Conservation (phyloP, 35 echinoderm and acorn worm species). For the Stichopus chloronotus region DNA sequence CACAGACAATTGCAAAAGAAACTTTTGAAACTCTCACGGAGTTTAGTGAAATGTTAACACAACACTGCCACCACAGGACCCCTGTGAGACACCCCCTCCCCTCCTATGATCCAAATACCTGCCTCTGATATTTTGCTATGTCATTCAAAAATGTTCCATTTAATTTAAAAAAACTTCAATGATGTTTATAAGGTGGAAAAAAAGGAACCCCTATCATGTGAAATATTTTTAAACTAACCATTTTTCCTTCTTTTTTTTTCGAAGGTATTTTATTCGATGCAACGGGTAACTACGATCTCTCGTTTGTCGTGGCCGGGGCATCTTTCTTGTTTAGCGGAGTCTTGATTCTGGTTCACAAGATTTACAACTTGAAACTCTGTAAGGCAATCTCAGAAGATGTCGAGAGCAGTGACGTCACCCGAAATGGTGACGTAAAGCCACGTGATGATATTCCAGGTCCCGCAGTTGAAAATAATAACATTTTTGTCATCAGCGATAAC, state of each 20-base stretch:
- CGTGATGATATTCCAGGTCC: not conserved
- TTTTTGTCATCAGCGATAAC: not conserved
- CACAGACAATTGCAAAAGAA: too few relatives aligned
- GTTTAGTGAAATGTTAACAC: too few relatives aligned
- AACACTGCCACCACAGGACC: too few relatives aligned
- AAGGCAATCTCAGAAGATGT: not conserved
- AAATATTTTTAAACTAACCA: not conserved
- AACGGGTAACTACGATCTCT: slow-evolving; percentile 37
- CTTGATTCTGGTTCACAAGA: not conserved
- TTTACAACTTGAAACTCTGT: slow-evolving; percentile 20
- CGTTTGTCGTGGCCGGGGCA: slow-evolving; percentile 21
- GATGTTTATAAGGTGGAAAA: not conserved
- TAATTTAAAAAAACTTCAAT: not conserved
- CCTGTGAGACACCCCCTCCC: not conserved
- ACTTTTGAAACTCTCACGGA: too few relatives aligned
- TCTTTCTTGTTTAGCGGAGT: slow-evolving; percentile 18
- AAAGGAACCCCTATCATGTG: not conserved
- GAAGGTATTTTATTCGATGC: slow-evolving; percentile 39
- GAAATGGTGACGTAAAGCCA: not conserved
- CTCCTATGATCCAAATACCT: not conserved
- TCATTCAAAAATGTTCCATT: not conserved
- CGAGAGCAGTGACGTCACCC: not conserved
- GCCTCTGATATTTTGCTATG: not conserved
- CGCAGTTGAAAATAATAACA: not conserved
- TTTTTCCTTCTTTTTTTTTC: slow-evolving; percentile 7